These are phyloP conservation scores for Shargacucullia verbasci DNA, from an alignment of 2,888 invertebrate genomes.

Conservation along the genomic window DNA sequence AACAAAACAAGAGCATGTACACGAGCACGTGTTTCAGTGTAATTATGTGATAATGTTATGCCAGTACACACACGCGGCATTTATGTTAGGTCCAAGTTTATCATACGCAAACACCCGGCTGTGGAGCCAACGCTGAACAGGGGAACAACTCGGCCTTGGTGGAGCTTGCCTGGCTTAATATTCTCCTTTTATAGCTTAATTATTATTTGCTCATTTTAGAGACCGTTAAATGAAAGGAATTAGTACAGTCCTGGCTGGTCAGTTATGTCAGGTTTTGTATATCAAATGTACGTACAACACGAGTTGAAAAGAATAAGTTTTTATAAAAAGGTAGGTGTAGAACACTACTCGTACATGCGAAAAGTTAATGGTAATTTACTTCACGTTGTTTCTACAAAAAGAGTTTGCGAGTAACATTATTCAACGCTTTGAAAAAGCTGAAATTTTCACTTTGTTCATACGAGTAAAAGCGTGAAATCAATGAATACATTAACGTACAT, in stretches of 20 bases:
- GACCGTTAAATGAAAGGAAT: conserved; percentile 1
- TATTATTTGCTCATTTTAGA: conserved; percentile 12
- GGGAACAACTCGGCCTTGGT: neutral
- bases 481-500: conserved; percentile 1
- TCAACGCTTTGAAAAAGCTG: neutral
- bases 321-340: no score
- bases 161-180: neutral
- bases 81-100: conserved; percentile 42
- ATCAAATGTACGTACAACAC: neutral
- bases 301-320: neutral
- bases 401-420: neutral
- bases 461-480: conserved; percentile 10
- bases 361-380: conserved; percentile 2
- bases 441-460: conserved; percentile 13
- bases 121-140: neutral
- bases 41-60: conserved; percentile 53
- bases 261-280: neutral
- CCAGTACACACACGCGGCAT: conserved; percentile 26
- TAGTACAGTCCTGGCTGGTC: neutral
- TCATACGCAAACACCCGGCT: conserved; percentile 47
- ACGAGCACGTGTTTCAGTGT: conserved; percentile 12
- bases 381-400: neutral
- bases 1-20: conserved; percentile 14
- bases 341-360: neutral
- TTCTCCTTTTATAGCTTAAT: conserved; percentile 31